Conservation (phyloP, 2,113 vertebrate species). For the Sitta europaea region DNA sequence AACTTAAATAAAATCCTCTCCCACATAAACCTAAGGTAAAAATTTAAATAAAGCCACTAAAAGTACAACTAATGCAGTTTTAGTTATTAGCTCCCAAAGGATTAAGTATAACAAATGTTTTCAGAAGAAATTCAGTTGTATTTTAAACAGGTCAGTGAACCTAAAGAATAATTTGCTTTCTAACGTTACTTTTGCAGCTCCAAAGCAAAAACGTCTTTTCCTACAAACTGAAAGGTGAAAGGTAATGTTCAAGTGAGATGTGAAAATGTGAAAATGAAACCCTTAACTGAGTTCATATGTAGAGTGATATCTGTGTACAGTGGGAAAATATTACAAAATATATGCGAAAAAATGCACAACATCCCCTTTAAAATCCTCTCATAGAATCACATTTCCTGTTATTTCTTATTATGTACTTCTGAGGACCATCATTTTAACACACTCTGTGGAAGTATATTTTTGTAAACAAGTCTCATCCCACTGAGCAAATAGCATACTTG, state of each 20-base stretch:
- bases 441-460: not conserved
- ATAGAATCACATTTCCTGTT: not conserved
- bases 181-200: not conserved
- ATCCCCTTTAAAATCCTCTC: not conserved
- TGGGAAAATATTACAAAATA: not conserved
- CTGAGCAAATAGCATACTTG: not conserved
- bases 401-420: not conserved
- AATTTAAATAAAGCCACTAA: not conserved
- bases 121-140: not conserved
- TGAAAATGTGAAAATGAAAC: not conserved
- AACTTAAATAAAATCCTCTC: not conserved
- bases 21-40: not conserved
- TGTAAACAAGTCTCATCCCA: not conserved
- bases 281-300: not conserved
- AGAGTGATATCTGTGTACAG: not conserved
- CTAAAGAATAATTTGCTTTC: not conserved
- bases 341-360: not conserved
- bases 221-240: not conserved
- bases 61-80: not conserved
- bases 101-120: not conserved
- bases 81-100: not conserved
- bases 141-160: not conserved
- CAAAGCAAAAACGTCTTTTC: not conserved
- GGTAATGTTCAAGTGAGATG: not conserved
- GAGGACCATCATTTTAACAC: not conserved